Evolutionary conservation across 2,113 vertebrate species (phyloP).

Genomic region (Odontesthes bonariensis): DNA sequence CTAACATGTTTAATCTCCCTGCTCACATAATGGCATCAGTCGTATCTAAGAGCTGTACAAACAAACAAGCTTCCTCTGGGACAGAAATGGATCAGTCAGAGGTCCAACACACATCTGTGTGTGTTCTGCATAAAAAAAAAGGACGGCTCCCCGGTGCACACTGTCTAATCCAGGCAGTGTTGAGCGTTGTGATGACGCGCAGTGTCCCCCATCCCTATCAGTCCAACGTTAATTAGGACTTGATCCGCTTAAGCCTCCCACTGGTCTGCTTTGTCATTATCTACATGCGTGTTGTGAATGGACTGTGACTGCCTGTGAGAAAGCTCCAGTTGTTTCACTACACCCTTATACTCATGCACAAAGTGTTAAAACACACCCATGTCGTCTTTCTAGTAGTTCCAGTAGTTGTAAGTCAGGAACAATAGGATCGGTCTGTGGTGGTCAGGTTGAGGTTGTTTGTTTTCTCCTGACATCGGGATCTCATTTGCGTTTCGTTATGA

Average conservation of each 20-base stretch:
- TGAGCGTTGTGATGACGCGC: constrained; percentile 42
- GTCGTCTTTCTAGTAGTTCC: constrained; percentile 69
- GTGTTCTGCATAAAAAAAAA: constrained; percentile 6
- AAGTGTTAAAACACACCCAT: constrained; percentile 25
- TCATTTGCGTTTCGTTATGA: background rate
- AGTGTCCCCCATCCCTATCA: constrained; percentile 59
- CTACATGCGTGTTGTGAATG: constrained; percentile 51
- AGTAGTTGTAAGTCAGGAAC: constrained; percentile 18
- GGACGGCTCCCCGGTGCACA: background rate
- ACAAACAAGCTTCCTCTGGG: background rate
- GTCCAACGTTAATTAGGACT: constrained; percentile 76
- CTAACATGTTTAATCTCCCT: constrained; percentile 1
- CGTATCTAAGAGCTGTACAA: background rate
- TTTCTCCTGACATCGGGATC: background rate
- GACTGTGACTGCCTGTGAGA: constrained; percentile 22
- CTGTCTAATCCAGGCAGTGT: constrained; percentile 57
- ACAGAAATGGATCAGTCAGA: background rate
- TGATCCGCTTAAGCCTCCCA: constrained; percentile 74
- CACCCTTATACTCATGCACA: background rate
- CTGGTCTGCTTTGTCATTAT: constrained; percentile 68
- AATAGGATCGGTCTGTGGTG: background rate
- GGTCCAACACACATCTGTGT: background rate
- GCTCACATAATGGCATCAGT: constrained; percentile 1
- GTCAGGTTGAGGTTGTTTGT: background rate
- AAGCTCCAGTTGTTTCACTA: constrained; percentile 40